Evolutionary conservation across 2,888 invertebrate species (phyloP), one percentile per base, ranked within the genome.

Genomic region (Koerneria pararmatus): DNA sequence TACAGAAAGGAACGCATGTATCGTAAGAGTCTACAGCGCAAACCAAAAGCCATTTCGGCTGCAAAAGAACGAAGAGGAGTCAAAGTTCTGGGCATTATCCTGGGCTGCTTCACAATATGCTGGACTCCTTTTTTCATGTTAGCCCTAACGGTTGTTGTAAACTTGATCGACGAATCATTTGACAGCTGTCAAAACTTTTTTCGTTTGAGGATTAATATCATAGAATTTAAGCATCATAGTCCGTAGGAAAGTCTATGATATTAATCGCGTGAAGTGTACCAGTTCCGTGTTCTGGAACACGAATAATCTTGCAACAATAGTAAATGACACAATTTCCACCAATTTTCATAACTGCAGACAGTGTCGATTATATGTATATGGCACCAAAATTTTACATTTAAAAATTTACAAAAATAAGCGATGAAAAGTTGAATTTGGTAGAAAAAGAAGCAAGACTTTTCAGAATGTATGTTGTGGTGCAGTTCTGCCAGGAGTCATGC

Each of bases 71-170:
- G 82, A 24, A 68, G 83, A 35, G 83, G 83, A 22, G 82, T 82
- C 6, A 73, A 76, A 60, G 78, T 83, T n/a, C 70, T 83, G 35
- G 83, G 83, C 24, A 83, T 83, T 54, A 83, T 83, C 68, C 70
- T 83, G 5, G 83, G 83, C 35, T 83, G 83, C 62, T 83, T 83
- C 65, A 83, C 83, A 5, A 69, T 83, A 27, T 83, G 83, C 58
- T 83, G 83, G 82, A 78, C 82, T 4, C 83, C 83, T 0, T 83
- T 83, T 64, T 83, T 82, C 67, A 73, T 82, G 79, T 78, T 56
- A 67, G 73, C 41, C 5, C 24, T 62, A n/a, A 62, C 3, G 22
- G 31, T 63, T 62, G 32, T 15, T 58, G 11, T 59, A 19, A n/a
- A n/a, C n/a, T n/a, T n/a, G n/a, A n/a, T n/a, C n/a, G n/a, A n/a